These are phyloP conservation scores for Enteromius paludinosus DNA, from an alignment of 2,797 vertebrate species.

Conservation along the genomic window DNA sequence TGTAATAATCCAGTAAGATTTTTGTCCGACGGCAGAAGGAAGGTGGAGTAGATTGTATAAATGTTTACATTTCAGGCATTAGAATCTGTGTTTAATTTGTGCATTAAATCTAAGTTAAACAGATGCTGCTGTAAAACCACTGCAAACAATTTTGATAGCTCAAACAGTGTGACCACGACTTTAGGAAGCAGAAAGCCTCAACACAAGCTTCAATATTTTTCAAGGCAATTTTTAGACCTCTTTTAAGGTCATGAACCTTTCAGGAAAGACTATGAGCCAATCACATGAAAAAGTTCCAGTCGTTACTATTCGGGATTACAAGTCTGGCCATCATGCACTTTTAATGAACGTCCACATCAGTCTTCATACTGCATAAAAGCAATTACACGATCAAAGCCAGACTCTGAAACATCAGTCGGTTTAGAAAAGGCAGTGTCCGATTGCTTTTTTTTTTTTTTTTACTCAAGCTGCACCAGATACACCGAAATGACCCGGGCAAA, in stretches of 20 bases:
- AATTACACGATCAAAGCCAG: conserved; percentile 9
- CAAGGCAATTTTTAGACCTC: not conserved
- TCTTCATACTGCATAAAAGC: conserved; percentile 7
- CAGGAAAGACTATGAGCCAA: conserved; percentile 19
- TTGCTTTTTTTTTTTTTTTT: not conserved
- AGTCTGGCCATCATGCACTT: not conserved
- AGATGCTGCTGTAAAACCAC: not conserved
- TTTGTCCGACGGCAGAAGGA: no score
- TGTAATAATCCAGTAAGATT: no score
- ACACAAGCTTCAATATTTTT: not conserved
- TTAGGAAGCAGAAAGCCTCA: not conserved
- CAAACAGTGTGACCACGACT: not conserved
- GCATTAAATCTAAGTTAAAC: no score
- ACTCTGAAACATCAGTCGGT: not conserved
- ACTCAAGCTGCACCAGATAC: not conserved
- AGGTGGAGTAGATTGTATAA: not conserved
- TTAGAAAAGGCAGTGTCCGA: not conserved
- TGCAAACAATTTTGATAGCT: not conserved
- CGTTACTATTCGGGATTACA: conserved; percentile 9
- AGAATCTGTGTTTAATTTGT: no score
- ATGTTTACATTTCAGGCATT: not conserved
- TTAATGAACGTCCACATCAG: conserved; percentile 18
- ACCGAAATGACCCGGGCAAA: not conserved
- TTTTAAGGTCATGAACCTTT: conserved; percentile 16
- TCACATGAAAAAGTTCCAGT: conserved; percentile 8